Conservation (phyloP, 2,113 vertebrate genomes). For the Nibea coibor region DNA sequence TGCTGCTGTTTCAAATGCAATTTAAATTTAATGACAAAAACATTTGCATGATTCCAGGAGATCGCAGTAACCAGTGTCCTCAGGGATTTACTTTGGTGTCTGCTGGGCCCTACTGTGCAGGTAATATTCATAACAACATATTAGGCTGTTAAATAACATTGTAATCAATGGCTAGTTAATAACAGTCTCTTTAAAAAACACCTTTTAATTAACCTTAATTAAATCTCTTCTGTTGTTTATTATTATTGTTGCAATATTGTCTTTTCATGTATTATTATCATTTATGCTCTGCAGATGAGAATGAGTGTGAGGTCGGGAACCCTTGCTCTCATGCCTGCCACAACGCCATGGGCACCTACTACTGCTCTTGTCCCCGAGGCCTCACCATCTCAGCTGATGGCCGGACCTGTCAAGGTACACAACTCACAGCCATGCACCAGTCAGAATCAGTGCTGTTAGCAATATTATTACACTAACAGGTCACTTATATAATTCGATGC, state of each 20-base stretch:
- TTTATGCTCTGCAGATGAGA: constrained; percentile 86
- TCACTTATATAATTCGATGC: not conserved
- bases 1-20: not conserved
- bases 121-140: constrained; percentile 73
- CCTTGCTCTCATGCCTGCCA: constrained; percentile 95
- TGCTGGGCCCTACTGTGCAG: constrained; percentile 91
- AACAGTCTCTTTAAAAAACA: not conserved
- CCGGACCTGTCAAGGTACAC: constrained; percentile 91
- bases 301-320: constrained; percentile 88
- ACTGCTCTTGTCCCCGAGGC: constrained; percentile 93
- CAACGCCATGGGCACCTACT: constrained; percentile 92
- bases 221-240: not conserved
- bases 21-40: not conserved
- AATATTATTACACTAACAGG: too few species aligned
- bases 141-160: not conserved
- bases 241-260: not conserved
- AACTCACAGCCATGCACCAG: not conserved
- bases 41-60: constrained; percentile 82
- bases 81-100: constrained; percentile 89
- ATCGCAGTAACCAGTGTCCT: constrained; percentile 95
- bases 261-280: not conserved
- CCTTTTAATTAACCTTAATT: too few species aligned
- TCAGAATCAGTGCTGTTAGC: not conserved
- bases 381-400: constrained; percentile 94
- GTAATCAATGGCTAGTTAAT: not conserved